Evolutionary conservation across 1,140 invertebrate genomes (phyloP).

Genomic region (Zophobas atratus): DNA sequence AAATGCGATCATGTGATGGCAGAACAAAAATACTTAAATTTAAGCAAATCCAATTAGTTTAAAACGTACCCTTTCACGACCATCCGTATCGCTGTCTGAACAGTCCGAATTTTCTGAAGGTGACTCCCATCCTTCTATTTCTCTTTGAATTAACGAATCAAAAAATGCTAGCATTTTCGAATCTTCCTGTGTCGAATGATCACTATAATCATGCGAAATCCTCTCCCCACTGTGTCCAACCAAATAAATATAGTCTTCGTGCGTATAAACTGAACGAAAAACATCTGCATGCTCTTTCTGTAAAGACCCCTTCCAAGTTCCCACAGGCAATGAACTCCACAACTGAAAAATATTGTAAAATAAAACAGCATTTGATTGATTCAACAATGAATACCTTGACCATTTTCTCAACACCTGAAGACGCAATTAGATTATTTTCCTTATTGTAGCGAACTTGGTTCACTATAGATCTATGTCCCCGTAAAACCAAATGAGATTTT

Average conservation of each 20-base stretch:
- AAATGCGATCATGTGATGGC: neutral
- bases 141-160: slow-evolving; percentile 92
- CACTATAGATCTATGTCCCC: slow-evolving; percentile 94
- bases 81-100: slow-evolving; percentile 71
- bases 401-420: slow-evolving; percentile 96
- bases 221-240: slow-evolving; percentile 85
- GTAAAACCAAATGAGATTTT: slow-evolving; percentile 85
- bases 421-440: slow-evolving; percentile 87
- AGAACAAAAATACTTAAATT: neutral
- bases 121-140: slow-evolving; percentile 83
- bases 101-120: slow-evolving; percentile 62
- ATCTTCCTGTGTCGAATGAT: slow-evolving; percentile 91
- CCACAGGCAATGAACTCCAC: slow-evolving; percentile 83
- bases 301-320: slow-evolving; percentile 73
- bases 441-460: slow-evolving; percentile 96
- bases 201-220: slow-evolving; percentile 85
- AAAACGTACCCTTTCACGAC: slow-evolving; percentile 49
- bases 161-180: slow-evolving; percentile 97
- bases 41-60: neutral
- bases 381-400: slow-evolving; percentile 78
- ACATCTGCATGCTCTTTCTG: slow-evolving; percentile 74
- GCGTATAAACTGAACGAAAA: slow-evolving; percentile 85
- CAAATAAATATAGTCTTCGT: slow-evolving; percentile 89
- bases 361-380: slow-evolving; percentile 35
- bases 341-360: slow-evolving; percentile 70